phyloP scores from a whole-genome alignment of 1,140 invertebrate species.

The Sminthurides bifidus region DNA sequence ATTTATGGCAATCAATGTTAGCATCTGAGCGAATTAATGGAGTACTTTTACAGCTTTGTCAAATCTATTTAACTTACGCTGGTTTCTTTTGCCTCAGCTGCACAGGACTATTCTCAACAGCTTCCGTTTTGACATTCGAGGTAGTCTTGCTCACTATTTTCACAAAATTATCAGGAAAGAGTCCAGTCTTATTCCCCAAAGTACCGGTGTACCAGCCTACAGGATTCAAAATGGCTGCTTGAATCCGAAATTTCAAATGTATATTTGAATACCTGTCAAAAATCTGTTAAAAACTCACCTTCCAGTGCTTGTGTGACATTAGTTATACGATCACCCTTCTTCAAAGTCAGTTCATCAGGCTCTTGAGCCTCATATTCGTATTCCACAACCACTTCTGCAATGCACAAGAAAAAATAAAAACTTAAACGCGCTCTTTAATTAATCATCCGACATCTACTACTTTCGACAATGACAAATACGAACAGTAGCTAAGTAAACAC shows the following conservation, averaged over 20 bases:
- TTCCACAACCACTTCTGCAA: conserved; percentile 44
- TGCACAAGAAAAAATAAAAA: too few species aligned
- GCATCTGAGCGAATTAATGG: neutral
- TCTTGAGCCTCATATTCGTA: conserved; percentile 69
- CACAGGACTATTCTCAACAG: conserved; percentile 1
- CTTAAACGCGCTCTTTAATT: too few species aligned
- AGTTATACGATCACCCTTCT: conserved; percentile 78
- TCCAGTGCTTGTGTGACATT: conserved; percentile 69
- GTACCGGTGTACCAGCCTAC: conserved; percentile 88
- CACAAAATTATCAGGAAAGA: conserved; percentile 97
- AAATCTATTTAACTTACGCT: conserved; percentile 1
- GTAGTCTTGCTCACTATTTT: conserved; percentile 46
- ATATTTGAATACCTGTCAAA: too few species aligned
- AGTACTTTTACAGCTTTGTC: neutral
- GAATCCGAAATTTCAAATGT: too few species aligned
- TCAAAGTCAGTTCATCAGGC: conserved; percentile 68
- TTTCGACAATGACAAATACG: too few species aligned
- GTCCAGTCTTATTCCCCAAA: conserved; percentile 71
- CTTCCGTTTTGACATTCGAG: neutral
- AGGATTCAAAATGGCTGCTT: too few species aligned
- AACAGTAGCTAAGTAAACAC: too few species aligned
- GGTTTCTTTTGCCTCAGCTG: neutral
- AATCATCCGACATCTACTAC: too few species aligned
- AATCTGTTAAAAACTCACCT: conserved; percentile 38
- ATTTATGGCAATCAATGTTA: neutral